phyloP scores from a whole-genome alignment of 2,797 vertebrate genomes.

The Tragelaphus oryx region DNA sequence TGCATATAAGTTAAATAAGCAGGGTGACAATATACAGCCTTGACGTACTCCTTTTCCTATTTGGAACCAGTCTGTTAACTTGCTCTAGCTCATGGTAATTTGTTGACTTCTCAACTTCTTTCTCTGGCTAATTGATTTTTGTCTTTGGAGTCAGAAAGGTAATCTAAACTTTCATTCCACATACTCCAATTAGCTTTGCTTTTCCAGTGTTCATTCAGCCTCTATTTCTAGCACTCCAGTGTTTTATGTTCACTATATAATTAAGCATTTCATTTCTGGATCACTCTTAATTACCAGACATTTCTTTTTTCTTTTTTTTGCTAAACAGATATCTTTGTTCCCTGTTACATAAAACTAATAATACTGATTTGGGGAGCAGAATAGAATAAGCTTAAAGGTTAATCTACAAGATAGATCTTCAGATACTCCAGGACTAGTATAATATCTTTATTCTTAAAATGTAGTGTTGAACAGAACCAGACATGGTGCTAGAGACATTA shows the following conservation, averaged over 20 bases:
- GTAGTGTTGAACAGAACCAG: background rate
- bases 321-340: constrained; percentile 10
- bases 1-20: no score
- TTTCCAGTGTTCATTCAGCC: background rate
- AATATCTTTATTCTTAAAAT: background rate
- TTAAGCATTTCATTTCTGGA: constrained; percentile 3
- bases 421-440: background rate
- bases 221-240: background rate
- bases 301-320: background rate
- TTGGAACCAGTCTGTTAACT: background rate
- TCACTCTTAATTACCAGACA: constrained; percentile 14
- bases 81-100: background rate
- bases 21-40: no score
- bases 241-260: background rate
- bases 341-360: background rate
- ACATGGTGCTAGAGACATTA: background rate
- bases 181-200: background rate
- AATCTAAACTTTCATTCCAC: background rate
- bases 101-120: background rate
- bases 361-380: background rate
- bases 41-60: no score
- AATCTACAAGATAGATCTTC: background rate
- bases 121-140: background rate
- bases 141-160: background rate
- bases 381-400: background rate